A percentile compares a stretch with the other conserved stretches of the same genome.
Evolutionary conservation across 2,797 vertebrate genomes (phyloP).

Genomic region (Argyrosomus regius): DNA sequence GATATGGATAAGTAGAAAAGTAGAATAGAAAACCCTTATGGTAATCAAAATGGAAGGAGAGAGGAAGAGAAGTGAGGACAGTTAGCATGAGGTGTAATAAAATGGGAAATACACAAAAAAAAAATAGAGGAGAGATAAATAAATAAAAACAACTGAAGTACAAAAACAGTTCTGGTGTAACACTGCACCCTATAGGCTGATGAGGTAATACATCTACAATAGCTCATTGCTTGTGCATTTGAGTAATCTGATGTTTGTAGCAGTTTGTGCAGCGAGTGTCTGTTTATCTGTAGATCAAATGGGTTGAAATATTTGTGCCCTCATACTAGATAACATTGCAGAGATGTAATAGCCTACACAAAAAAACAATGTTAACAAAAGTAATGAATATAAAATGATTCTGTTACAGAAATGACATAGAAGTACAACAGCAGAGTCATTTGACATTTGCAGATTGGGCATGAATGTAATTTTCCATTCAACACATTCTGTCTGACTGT

Average conservation of each 20-base stretch:
- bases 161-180: conserved; percentile 62
- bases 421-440: not conserved
- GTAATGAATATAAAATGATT: not conserved
- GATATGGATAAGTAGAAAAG: conserved; percentile 17
- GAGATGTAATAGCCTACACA: not conserved
- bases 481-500: not conserved
- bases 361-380: not conserved
- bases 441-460: not conserved
- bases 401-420: not conserved
- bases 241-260: not conserved
- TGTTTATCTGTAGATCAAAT: not conserved
- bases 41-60: conserved; percentile 16
- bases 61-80: conserved; percentile 30
- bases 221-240: not conserved
- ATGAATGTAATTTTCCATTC: not conserved
- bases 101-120: conserved; percentile 17
- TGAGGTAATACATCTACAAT: conserved; percentile 24
- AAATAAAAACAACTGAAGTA: conserved; percentile 29
- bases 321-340: not conserved
- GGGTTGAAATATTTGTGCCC: not conserved
- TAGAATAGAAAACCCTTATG: conserved; percentile 16
- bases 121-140: conserved; percentile 27
- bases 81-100: conserved; percentile 33
- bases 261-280: not conserved
- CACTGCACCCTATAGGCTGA: conserved; percentile 77